A percentile compares a stretch with the other conserved stretches of the same genome.
phyloP scores from a whole-genome alignment of 2,113 vertebrate genomes.

The Dicaeum eximium region DNA sequence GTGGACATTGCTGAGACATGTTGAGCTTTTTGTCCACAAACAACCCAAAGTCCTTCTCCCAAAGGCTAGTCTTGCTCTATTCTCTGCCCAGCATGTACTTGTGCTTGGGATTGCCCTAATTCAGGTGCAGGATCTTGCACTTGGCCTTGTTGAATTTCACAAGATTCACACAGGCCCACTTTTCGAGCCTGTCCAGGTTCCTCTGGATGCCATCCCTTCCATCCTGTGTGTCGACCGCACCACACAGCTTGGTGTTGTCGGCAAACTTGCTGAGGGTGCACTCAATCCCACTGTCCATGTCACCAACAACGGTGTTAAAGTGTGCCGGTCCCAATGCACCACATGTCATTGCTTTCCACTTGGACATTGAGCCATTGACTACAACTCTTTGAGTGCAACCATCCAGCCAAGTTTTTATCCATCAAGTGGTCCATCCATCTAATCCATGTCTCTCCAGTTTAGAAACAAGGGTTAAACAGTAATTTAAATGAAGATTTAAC shows the following conservation, averaged over 20 bases:
- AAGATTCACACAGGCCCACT: background rate
- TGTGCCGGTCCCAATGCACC: background rate
- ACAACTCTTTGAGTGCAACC: background rate
- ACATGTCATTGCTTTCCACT: background rate
- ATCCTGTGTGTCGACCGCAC: too few species aligned
- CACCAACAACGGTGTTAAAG: background rate
- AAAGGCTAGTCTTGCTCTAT: background rate
- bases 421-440: background rate
- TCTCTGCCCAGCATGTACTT: background rate
- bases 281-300: too few species aligned
- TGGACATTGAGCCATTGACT: background rate
- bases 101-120: background rate
- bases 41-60: background rate
- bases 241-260: too few species aligned
- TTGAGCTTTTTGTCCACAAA: background rate
- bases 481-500: too few species aligned
- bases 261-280: too few species aligned
- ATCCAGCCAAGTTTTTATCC: background rate
- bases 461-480: too few species aligned
- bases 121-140: background rate
- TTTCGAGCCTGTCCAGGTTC: background rate
- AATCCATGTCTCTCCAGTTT: background rate
- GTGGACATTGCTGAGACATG: background rate
- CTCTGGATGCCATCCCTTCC: background rate
- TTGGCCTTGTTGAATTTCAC: background rate